Conservation (phyloP, 2,888 invertebrate species). For the Parochlus steinenii region DNA sequence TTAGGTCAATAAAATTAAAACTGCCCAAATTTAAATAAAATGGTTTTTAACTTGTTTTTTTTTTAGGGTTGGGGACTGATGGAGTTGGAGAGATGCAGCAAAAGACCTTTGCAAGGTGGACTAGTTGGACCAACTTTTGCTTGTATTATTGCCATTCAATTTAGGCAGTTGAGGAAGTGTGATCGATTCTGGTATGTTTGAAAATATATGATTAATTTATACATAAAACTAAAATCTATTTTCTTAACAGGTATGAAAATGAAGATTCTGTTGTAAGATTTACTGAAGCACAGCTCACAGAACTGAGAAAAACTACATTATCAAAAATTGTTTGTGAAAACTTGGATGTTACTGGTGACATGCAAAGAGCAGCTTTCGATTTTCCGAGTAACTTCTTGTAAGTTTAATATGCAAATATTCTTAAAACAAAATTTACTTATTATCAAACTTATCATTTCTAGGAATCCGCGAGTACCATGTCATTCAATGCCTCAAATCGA, state of each 20-base stretch:
- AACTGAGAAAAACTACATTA: conserved; percentile 70
- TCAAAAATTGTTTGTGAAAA: conserved; percentile 81
- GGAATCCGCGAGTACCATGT: conserved; percentile 76
- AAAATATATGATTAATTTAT: conserved; percentile 2
- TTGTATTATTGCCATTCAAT: conserved; percentile 87
- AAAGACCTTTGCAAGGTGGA: conserved; percentile 74
- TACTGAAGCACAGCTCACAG: conserved; percentile 71
- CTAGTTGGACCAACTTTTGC: conserved; percentile 90
- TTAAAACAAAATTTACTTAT: background rate
- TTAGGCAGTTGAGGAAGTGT: conserved; percentile 75
- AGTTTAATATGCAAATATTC: conserved; percentile 22
- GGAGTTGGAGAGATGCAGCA: too few relatives aligned
- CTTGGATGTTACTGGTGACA: conserved; percentile 65
- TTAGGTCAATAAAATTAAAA: too few relatives aligned
- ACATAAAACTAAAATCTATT: background rate
- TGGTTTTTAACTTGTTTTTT: too few relatives aligned
- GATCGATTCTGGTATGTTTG: conserved; percentile 73
- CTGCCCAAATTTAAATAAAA: too few relatives aligned
- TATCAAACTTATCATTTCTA: conserved; percentile 20
- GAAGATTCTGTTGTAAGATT: conserved; percentile 61
- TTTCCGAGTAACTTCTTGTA: conserved; percentile 76
- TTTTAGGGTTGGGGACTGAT: too few relatives aligned
- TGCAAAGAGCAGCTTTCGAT: conserved; percentile 82
- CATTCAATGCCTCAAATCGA: conserved; percentile 64
- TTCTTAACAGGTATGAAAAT: conserved; percentile 58